Evolutionary conservation across 2,113 vertebrate species (phyloP).

Genomic region (Halcyon malimbica): DNA sequence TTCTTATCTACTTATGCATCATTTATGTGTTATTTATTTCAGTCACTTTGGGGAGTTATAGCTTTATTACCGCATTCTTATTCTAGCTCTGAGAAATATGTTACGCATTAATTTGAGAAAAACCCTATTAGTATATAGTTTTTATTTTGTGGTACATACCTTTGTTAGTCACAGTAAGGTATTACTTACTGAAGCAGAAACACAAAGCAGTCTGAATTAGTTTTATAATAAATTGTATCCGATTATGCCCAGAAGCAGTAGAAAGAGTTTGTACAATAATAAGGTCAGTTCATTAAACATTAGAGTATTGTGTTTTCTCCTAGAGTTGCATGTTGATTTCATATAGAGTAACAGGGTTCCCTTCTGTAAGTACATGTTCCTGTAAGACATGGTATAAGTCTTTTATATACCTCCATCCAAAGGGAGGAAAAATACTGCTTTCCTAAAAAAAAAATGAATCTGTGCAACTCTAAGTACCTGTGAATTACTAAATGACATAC

Average conservation of each 20-base stretch:
- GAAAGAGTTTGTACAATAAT: conserved; percentile 57
- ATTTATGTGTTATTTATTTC: conserved; percentile 65
- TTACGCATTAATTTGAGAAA: conserved; percentile 54
- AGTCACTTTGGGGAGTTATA: conserved; percentile 13
- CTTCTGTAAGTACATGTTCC: background rate
- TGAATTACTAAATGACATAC: background rate
- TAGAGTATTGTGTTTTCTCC: conserved; percentile 14
- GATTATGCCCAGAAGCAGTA: conserved; percentile 54
- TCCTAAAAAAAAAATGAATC: background rate
- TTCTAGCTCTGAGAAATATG: conserved; percentile 29
- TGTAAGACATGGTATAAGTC: background rate
- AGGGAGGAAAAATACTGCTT: background rate
- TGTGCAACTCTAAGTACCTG: background rate
- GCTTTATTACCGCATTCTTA: conserved; percentile 31
- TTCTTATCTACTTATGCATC: conserved; percentile 41
- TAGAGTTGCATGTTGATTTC: conserved; percentile 11
- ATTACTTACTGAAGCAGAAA: conserved; percentile 47
- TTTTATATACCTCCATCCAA: background rate
- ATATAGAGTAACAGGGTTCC: background rate
- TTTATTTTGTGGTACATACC: background rate
- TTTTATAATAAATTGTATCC: conserved; percentile 48
- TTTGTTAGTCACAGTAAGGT: conserved; percentile 50
- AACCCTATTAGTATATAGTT: conserved; percentile 17
- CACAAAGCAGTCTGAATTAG: conserved; percentile 45
- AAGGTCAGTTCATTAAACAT: conserved; percentile 59